Evolutionary conservation across 2,888 invertebrate species (phyloP), one percentile per base, ranked within the genome.

Genomic region (Nipponacmea schrenckii): DNA sequence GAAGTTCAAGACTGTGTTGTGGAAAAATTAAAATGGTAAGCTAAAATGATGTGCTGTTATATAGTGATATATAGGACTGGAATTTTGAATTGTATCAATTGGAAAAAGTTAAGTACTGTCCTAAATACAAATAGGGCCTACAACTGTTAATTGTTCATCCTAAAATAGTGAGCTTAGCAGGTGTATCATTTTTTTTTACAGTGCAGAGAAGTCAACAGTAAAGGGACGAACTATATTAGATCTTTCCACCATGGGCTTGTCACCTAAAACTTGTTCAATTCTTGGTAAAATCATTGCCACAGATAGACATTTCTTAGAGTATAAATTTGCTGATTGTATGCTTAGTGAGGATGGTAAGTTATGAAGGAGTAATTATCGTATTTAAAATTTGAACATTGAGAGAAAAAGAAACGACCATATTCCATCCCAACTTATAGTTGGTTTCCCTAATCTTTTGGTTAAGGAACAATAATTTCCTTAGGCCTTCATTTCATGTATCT

Each of bases 251-350:
- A 81, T 83, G 71, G 86, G 85, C 77, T 75, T 89, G 56, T 80
- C 85, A 12, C 79, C 83, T 14, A 84, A 87, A 72, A 86, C 87
- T 24, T 89, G 89, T 79, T 83, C 84, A 63, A 80, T 88, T 20
- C 79, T 89, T 0, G 86, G 85, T 12, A 87, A 88, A 72, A 81
- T 84, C 2, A 78, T 89, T 26, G 81, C 84, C 24, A 82, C 84
- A 44, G 88, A 89, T 73, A 79, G 85, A 64, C 82, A 81, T 24
- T 87, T 89, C 77, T 71, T 81, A 15, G 87, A 88, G 71, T 77
- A 86, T 46, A 83, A 83, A 68, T 83, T 89, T 79, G 84, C 87
- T 72, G 89, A 89, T 79, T 88, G 88, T 70, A 88, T 87, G 86
- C 79, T 89, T 1, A 81, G 84, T 72, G 87, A 87, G 72, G 87